Evolutionary conservation across 2,888 invertebrate genomes (phyloP), one percentile per base, ranked within the genome.

Genomic region (Leptinotarsa peninsularis): DNA sequence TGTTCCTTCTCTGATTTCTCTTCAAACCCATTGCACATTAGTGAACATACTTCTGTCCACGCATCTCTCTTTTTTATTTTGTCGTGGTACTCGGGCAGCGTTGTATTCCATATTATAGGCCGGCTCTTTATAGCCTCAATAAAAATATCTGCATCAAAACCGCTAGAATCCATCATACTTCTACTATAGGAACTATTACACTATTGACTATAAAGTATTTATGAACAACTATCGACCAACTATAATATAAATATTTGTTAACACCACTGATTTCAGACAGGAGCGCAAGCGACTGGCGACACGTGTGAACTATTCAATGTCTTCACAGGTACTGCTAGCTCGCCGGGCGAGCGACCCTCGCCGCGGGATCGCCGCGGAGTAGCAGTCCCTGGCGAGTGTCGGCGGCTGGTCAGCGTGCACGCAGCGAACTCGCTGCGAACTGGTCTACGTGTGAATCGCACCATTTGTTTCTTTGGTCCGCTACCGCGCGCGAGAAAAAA

Each of bases 381-480:
- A 52, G 54, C 54, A 68, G 68, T 68, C 50, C 52, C 50, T 68
- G 68, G 68, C 68, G 68, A 68, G 68, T 18, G 33, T 17, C 27
- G 52, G 27, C 52, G 68, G 4, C 23, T 49, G 43, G 50, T 50
- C 68, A 63, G 68, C 68, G 68, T 67, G 67, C 50, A 52, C 67
- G n/a, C 67, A 23, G 58, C 58, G 58, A 63, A 63, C 18, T 63
- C 63, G 63, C 63, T 18, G 63, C 63, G 63, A 63, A 5, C 63
- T 33, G 10, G 63, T 15, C 63, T 43, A 63, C 63, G 43, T 70
- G 70, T 49, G 60, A 70, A 70, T 33, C 21, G 60, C 60, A 70
- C 54, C 70, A 70, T 70, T 70, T 70, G 56, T n/a, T 70, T 33
- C 70, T 70, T 70, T 58, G 70, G 60, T 70, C 70, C 43, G 58